Evolutionary conservation across 2,797 vertebrate genomes (phyloP).

Genomic region (Dromococcyx pavoninus): DNA sequence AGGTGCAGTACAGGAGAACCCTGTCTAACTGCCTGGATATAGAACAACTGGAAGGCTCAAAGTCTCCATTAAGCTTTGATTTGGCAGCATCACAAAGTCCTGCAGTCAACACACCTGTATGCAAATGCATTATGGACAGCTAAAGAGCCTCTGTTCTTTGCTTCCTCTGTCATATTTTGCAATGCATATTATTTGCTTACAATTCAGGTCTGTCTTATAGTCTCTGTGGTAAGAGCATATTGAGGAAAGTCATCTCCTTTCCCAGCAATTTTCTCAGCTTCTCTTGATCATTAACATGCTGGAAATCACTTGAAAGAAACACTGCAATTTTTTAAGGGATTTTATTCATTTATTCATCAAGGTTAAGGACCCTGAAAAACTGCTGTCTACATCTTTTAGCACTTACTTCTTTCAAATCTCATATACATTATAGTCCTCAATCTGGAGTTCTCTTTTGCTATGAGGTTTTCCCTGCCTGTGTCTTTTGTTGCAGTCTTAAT

Average conservation of each 20-base stretch:
- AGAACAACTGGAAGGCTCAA: background rate
- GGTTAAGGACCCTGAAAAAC: slow-evolving; percentile 76
- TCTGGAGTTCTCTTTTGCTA: slow-evolving; percentile 35
- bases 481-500: slow-evolving; percentile 57
- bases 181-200: slow-evolving; percentile 49
- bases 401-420: slow-evolving; percentile 68
- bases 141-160: slow-evolving; percentile 21
- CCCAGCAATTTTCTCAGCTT: slow-evolving; percentile 62
- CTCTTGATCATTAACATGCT: slow-evolving; percentile 71
- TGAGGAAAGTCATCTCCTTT: slow-evolving; percentile 57
- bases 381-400: slow-evolving; percentile 73
- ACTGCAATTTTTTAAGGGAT: slow-evolving; percentile 65
- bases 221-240: slow-evolving; percentile 45
- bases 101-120: slow-evolving; percentile 23
- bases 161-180: slow-evolving; percentile 27
- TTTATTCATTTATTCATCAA: slow-evolving; percentile 79
- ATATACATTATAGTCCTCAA: slow-evolving; percentile 59
- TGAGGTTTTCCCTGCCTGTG: slow-evolving; percentile 50
- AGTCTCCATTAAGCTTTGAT: background rate
- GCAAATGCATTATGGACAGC: slow-evolving; percentile 25
- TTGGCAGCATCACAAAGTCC: slow-evolving; percentile 4
- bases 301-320: slow-evolving; percentile 71
- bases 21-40: background rate
- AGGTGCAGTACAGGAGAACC: background rate
- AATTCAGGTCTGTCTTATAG: slow-evolving; percentile 32